Conservation (phyloP, 1,140 invertebrate genomes). For the Hylaeus anthracinus region DNA sequence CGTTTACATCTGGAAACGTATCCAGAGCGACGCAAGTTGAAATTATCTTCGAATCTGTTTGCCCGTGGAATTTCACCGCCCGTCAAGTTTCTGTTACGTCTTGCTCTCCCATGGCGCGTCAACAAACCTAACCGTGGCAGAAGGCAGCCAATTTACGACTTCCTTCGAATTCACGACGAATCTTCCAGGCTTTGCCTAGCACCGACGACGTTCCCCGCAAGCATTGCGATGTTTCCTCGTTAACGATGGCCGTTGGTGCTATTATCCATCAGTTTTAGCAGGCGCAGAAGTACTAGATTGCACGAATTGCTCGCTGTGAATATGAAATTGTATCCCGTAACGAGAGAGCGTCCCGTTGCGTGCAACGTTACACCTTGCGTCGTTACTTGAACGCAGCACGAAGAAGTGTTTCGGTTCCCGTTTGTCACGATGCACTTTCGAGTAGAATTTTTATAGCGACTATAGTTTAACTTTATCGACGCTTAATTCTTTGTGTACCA, state of each 20-base stretch:
- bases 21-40: neutral
- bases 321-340: slow-evolving; percentile 7
- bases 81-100: neutral
- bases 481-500: too few relatives aligned
- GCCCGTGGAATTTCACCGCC: slow-evolving; percentile 1
- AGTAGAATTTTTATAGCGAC: neutral
- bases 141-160: slow-evolving; percentile 22
- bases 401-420: neutral
- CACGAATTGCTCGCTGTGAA: neutral
- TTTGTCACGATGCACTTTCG: neutral
- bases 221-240: neutral
- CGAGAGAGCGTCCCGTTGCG: neutral
- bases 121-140: neutral
- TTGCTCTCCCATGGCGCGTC: neutral
- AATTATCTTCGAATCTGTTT: slow-evolving; percentile 4
- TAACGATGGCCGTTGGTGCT: neutral
- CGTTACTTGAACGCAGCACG: neutral
- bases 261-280: slow-evolving; percentile 11
- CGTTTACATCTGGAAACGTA: neutral
- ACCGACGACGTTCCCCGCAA: neutral
- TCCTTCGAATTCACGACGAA: slow-evolving; percentile 13
- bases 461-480: too few relatives aligned
- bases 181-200: neutral
- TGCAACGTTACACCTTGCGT: neutral
- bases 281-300: neutral